A percentile compares a stretch with the other conserved stretches of the same genome.
phyloP scores from a whole-genome alignment of 2,888 invertebrate genomes.

The Zonitis immaculata region DNA sequence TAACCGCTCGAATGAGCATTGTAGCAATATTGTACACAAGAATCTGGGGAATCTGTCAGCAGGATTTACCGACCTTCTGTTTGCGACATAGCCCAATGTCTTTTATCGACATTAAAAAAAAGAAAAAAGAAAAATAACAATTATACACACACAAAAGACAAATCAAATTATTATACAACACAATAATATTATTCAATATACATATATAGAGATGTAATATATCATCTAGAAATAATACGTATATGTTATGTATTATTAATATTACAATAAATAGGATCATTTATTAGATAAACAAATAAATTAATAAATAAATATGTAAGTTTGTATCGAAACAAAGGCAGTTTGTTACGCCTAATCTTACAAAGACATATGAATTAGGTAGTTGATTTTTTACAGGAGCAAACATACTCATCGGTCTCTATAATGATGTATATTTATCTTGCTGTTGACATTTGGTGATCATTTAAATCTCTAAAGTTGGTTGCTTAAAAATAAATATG shows the following conservation, averaged over 20 bases:
- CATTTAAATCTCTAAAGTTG: conserved; percentile 20
- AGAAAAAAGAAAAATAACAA: not conserved
- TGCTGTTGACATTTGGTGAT: conserved; percentile 19
- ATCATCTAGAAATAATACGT: not conserved
- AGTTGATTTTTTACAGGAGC: conserved; percentile 25
- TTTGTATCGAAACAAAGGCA: conserved; percentile 23
- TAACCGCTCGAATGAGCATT: conserved; percentile 36
- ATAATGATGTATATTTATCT: conserved; percentile 32
- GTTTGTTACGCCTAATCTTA: conserved; percentile 27
- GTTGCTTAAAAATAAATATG: conserved; percentile 29
- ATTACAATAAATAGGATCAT: not conserved
- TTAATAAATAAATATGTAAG: not conserved
- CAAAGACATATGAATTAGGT: conserved; percentile 28
- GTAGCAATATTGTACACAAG: conserved; percentile 39
- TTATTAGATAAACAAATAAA: not conserved
- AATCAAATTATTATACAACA: not conserved
- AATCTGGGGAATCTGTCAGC: conserved; percentile 45
- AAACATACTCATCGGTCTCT: conserved; percentile 29
- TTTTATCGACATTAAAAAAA: conserved; percentile 13
- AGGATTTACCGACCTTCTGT: conserved; percentile 40
- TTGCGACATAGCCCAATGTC: conserved; percentile 24
- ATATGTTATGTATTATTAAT: not conserved
- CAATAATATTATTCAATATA: not conserved
- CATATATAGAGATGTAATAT: not conserved
- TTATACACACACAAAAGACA: not conserved